Conservation (phyloP, 2,888 invertebrate genomes). For the Nesidiocoris tenuis region DNA sequence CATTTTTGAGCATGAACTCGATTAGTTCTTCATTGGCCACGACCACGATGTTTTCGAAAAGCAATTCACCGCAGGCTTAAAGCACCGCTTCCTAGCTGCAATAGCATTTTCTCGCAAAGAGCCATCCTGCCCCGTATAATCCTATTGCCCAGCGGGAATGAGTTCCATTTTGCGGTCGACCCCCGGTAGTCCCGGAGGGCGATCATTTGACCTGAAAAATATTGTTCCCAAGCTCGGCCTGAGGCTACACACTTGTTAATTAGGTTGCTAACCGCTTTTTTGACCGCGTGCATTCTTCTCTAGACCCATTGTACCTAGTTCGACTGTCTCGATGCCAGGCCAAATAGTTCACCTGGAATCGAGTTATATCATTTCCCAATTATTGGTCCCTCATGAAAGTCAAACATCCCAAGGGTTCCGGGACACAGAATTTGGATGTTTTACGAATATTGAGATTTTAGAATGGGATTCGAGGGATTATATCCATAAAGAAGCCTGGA, state of each 20-base stretch:
- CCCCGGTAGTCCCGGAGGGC: conserved; percentile 14
- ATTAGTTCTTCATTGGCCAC: conserved; percentile 23
- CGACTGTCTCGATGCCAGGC: too few relatives aligned
- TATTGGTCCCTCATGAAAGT: too few relatives aligned
- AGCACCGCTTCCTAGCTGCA: not conserved
- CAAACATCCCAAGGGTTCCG: too few relatives aligned
- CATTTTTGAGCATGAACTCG: not conserved
- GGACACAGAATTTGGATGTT: too few relatives aligned
- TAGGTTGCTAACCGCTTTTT: not conserved
- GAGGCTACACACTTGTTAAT: not conserved
- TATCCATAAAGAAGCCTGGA: too few relatives aligned
- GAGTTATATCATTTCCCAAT: too few relatives aligned
- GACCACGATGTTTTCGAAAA: conserved; percentile 20
- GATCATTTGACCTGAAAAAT: conserved; percentile 24
- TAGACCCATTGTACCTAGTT: too few relatives aligned
- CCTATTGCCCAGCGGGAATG: conserved; percentile 30
- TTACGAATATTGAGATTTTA: too few relatives aligned
- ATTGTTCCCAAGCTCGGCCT: not conserved
- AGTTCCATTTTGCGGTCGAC: conserved; percentile 29
- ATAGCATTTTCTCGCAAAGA: not conserved
- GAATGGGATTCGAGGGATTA: too few relatives aligned
- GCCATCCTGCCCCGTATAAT: conserved; percentile 7
- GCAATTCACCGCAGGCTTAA: conserved; percentile 12
- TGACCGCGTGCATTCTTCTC: not conserved
- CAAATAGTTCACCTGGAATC: too few relatives aligned